Conservation (phyloP, 2,888 invertebrate species). For the Chironomus tentans region DNA sequence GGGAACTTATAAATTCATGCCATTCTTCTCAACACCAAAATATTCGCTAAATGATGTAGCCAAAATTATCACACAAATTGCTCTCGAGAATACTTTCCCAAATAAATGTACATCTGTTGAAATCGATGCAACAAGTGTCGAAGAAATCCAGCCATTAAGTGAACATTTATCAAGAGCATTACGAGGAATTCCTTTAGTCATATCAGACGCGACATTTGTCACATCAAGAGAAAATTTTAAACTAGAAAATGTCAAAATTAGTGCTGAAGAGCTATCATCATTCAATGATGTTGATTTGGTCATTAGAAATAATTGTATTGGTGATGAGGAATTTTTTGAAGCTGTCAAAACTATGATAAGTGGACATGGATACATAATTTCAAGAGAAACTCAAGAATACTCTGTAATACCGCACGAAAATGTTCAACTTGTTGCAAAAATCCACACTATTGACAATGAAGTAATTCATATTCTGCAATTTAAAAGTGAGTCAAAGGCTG, state of each 20-base stretch:
- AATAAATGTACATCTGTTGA: slow-evolving; percentile 54
- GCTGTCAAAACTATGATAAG: slow-evolving; percentile 45
- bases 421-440: slow-evolving; percentile 33
- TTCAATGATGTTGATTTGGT: slow-evolving; percentile 34
- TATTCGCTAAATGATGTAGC: slow-evolving; percentile 44
- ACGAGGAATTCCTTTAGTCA: slow-evolving; percentile 58
- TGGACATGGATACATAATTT: slow-evolving; percentile 52
- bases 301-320: slow-evolving; percentile 33
- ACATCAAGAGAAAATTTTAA: slow-evolving; percentile 29
- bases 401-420: slow-evolving; percentile 32
- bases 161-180: slow-evolving; percentile 50
- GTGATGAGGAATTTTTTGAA: slow-evolving; percentile 37
- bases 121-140: slow-evolving; percentile 41
- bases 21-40: slow-evolving; percentile 44
- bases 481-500: neutral
- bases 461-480: slow-evolving; percentile 35
- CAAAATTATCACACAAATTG: slow-evolving; percentile 56
- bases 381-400: slow-evolving; percentile 44
- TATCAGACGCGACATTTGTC: slow-evolving; percentile 54
- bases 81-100: slow-evolving; percentile 58
- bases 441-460: slow-evolving; percentile 34
- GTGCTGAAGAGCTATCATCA: slow-evolving; percentile 50
- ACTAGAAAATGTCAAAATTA: slow-evolving; percentile 49
- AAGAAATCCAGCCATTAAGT: slow-evolving; percentile 44
- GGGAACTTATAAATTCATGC: slow-evolving; percentile 64